phyloP scores from a whole-genome alignment of 2,113 vertebrate genomes.

The Sinocyclocheilus maitianheensis region DNA sequence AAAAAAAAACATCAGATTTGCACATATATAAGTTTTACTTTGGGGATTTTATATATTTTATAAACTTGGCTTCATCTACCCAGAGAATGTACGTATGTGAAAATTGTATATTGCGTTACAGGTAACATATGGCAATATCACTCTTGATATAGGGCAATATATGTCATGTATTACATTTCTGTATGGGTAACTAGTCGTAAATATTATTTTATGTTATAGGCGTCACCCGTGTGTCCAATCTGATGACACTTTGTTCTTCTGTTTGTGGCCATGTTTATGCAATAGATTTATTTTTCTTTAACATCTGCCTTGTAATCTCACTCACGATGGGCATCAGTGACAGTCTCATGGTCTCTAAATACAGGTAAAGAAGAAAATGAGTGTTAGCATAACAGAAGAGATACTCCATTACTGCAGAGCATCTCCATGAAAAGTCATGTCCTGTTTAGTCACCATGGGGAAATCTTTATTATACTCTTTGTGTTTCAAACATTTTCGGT shows the following conservation, averaged over 20 bases:
- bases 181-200: background rate
- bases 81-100: too few species aligned
- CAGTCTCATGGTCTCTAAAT: too few species aligned
- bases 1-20: too few species aligned
- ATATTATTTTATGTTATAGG: background rate
- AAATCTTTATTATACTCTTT: background rate
- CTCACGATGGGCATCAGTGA: too few species aligned
- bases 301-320: background rate
- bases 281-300: background rate
- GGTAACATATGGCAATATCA: too few species aligned
- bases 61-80: too few species aligned
- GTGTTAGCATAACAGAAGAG: background rate
- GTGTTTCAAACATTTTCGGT: background rate
- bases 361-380: too few species aligned
- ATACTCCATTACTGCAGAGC: background rate
- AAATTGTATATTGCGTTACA: too few species aligned
- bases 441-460: background rate
- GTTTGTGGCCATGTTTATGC: background rate
- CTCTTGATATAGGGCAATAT: too few species aligned
- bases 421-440: background rate
- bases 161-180: too few species aligned
- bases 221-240: background rate
- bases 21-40: too few species aligned
- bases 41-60: too few species aligned
- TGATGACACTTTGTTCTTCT: background rate